Conservation (phyloP, 2,888 invertebrate species). For the Blera fallax region DNA sequence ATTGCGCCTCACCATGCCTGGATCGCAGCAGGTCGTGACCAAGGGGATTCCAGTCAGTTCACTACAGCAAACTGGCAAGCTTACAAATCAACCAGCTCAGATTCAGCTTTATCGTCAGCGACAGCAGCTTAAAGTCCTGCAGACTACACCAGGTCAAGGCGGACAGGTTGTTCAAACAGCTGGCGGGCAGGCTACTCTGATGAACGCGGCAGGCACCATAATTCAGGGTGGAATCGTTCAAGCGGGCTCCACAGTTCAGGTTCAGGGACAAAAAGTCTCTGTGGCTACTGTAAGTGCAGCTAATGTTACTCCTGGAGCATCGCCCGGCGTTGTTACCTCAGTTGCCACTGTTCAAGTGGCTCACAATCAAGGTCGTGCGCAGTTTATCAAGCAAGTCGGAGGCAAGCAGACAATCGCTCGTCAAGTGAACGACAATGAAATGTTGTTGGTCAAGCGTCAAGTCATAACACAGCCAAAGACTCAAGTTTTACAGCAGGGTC, state of each 20-base stretch:
- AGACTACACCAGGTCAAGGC: slow-evolving; percentile 73
- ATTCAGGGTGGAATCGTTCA: slow-evolving; percentile 80
- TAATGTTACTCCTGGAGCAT: slow-evolving; percentile 74
- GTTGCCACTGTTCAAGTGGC: slow-evolving; percentile 83
- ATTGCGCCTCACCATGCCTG: slow-evolving; percentile 79
- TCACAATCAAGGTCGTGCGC: slow-evolving; percentile 80
- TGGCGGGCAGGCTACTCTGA: slow-evolving; percentile 77
- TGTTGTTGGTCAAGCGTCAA: slow-evolving; percentile 84
- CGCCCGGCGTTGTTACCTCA: slow-evolving; percentile 79
- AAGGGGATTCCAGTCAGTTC: slow-evolving; percentile 80
- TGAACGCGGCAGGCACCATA: slow-evolving; percentile 80
- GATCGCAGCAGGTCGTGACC: slow-evolving; percentile 79
- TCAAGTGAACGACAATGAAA: slow-evolving; percentile 84
- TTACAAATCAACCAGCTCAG: slow-evolving; percentile 78
- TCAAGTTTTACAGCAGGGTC: slow-evolving; percentile 82
- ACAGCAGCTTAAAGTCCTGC: slow-evolving; percentile 78
- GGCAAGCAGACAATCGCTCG: slow-evolving; percentile 82
- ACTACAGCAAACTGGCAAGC: slow-evolving; percentile 79
- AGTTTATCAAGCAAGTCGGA: slow-evolving; percentile 81
- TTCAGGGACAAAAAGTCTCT: slow-evolving; percentile 81
- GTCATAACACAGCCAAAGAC: slow-evolving; percentile 80
- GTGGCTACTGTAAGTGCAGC: slow-evolving; percentile 79
- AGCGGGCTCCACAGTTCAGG: slow-evolving; percentile 77
- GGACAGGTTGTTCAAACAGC: slow-evolving; percentile 79
- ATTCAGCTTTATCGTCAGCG: slow-evolving; percentile 81